A percentile compares a stretch with the other conserved stretches of the same genome.
These are phyloP conservation scores for Empis livida DNA, from an alignment of 2,888 invertebrate species.

Conservation along the genomic window DNA sequence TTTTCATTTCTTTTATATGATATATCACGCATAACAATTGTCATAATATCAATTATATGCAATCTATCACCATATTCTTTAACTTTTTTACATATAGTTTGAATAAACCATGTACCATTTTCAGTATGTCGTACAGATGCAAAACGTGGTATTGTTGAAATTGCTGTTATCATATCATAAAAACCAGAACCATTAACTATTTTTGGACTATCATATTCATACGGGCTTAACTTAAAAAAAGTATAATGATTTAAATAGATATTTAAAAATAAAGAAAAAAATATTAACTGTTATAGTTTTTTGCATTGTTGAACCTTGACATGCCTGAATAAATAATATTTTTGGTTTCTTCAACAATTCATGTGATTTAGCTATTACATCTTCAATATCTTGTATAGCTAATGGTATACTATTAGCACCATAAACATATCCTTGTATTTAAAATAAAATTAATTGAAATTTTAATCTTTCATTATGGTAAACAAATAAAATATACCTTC, in stretches of 20 bases:
- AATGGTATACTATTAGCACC: constrained; percentile 39
- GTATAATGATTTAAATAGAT: too few species aligned
- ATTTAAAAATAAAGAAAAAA: background rate
- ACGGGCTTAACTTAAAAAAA: too few species aligned
- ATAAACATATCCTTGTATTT: constrained; percentile 34
- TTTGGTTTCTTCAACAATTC: constrained; percentile 40
- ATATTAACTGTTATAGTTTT: background rate
- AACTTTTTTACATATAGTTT: constrained; percentile 26
- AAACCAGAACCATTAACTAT: constrained; percentile 7
- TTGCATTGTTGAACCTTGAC: constrained; percentile 35
- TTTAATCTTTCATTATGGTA: background rate
- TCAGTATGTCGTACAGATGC: constrained; percentile 25
- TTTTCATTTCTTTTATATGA: constrained; percentile 18
- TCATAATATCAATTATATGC: constrained; percentile 27
- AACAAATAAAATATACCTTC: constrained; percentile 22
- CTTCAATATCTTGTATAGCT: constrained; percentile 34
- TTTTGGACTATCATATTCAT: background rate
- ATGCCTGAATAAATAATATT: constrained; percentile 44
- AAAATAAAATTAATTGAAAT: constrained; percentile 10
- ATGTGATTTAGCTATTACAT: constrained; percentile 32
- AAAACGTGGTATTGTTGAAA: constrained; percentile 30
- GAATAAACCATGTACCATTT: constrained; percentile 32
- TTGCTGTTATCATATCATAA: constrained; percentile 26
- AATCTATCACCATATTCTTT: constrained; percentile 19
- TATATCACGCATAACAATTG: constrained; percentile 19